Conservation (phyloP, 2,113 vertebrate genomes). For the Carassius gibelio region DNA sequence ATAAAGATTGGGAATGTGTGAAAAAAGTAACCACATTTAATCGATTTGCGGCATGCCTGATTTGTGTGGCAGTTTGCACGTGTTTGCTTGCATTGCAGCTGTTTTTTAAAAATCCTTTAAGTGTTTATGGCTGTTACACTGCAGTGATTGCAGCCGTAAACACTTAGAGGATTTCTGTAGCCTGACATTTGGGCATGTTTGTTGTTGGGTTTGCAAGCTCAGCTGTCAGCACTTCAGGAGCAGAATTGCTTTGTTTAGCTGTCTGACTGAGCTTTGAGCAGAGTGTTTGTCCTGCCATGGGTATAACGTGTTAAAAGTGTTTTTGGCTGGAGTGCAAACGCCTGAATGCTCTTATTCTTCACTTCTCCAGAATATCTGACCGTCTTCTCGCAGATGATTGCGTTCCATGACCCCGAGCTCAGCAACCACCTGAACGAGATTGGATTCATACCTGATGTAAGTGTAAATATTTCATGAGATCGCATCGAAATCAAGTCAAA, state of each 20-base stretch:
- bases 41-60: background rate
- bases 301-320: slow-evolving; percentile 7
- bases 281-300: slow-evolving; percentile 7
- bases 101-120: background rate
- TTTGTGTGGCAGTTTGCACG: background rate
- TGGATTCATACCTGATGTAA: slow-evolving; percentile 98
- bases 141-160: background rate
- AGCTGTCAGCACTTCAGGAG: slow-evolving; percentile 16
- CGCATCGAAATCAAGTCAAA: background rate
- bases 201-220: slow-evolving; percentile 6
- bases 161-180: background rate
- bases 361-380: slow-evolving; percentile 90
- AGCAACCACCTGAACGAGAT: slow-evolving; percentile 99
- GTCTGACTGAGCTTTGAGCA: slow-evolving; percentile 15
- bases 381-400: slow-evolving; percentile 98
- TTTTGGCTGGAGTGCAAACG: background rate
- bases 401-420: slow-evolving; percentile 97
- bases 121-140: background rate
- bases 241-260: slow-evolving; percentile 8
- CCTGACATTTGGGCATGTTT: slow-evolving; percentile 23
- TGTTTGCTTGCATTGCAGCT: background rate
- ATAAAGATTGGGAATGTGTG: background rate
- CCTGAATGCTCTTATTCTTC: slow-evolving; percentile 10
- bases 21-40: background rate
- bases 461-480: slow-evolving; percentile 64